These are phyloP conservation scores for Heterotilapia buettikoferi DNA, from an alignment of 2,113 vertebrate species.

Conservation along the genomic window DNA sequence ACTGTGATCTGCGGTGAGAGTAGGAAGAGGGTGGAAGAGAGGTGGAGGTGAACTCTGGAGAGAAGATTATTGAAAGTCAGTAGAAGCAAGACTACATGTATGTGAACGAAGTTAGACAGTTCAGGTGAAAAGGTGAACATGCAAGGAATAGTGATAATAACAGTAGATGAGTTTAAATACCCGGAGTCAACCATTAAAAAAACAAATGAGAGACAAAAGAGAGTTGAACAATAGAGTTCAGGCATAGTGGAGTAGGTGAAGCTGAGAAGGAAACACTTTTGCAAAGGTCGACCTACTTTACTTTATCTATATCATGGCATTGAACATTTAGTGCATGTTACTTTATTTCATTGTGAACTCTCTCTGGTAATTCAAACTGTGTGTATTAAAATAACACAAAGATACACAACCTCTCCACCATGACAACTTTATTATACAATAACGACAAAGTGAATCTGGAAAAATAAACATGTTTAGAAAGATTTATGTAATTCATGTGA, in stretches of 20 bases:
- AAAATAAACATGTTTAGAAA: not conserved
- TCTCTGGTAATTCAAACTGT: not conserved
- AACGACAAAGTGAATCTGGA: not conserved
- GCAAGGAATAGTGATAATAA: not conserved
- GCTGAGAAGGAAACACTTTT: not conserved
- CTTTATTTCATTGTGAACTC: not conserved
- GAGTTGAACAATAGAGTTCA: not conserved
- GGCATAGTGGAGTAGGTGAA: not conserved
- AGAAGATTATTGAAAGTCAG: not conserved
- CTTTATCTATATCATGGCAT: not conserved
- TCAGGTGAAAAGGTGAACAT: not conserved
- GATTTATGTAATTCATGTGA: not conserved
- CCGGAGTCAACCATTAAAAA: not conserved
- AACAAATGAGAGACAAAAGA: not conserved
- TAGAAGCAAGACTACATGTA: not conserved
- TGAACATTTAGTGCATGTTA: not conserved
- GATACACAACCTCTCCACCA: not conserved
- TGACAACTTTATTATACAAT: not conserved
- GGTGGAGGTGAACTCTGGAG: not conserved
- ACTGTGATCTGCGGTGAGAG: not conserved
- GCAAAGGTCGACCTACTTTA: not conserved
- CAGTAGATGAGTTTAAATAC: not conserved
- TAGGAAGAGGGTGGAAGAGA: not conserved
- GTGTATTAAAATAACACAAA: not conserved
- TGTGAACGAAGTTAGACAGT: not conserved